Percentiles rank a stretch among this genome's conserved stretches.
Evolutionary conservation across 1,140 invertebrate species (phyloP).

Genomic region (Drosophila triauraria): DNA sequence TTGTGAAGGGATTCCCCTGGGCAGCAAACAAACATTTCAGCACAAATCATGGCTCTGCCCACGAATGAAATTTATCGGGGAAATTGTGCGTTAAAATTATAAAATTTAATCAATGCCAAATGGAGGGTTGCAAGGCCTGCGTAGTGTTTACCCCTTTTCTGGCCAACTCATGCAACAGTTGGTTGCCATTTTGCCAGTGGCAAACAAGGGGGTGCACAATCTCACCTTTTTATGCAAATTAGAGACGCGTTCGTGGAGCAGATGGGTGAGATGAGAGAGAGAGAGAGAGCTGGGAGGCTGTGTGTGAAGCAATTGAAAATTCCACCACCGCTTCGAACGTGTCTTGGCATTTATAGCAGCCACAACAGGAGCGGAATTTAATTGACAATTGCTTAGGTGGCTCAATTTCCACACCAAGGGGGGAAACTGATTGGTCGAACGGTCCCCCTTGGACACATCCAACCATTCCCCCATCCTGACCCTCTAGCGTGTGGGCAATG

Average conservation of each 20-base stretch:
- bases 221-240: constrained; percentile 73
- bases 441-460: neutral
- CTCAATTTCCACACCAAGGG: constrained; percentile 37
- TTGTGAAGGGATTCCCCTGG: constrained; percentile 13
- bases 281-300: neutral
- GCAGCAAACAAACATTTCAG: constrained; percentile 16
- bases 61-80: constrained; percentile 18
- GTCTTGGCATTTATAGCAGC: constrained; percentile 43
- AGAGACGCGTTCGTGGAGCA: constrained; percentile 26
- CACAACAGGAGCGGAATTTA: constrained; percentile 48
- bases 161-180: constrained; percentile 53
- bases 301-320: constrained; percentile 34
- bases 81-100: constrained; percentile 76
- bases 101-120: constrained; percentile 69
- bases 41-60: constrained; percentile 29
- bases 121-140: constrained; percentile 43
- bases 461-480: neutral
- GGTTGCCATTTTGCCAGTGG: constrained; percentile 26
- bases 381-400: constrained; percentile 68
- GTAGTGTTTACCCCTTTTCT: constrained; percentile 1
- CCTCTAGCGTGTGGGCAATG: constrained; percentile 26
- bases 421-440: constrained; percentile 10
- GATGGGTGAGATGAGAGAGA: neutral
- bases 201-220: constrained; percentile 19
- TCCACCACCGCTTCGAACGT: constrained; percentile 47